These are phyloP conservation scores for Periplaneta americana DNA, from an alignment of 1,140 invertebrate genomes.

Conservation along the genomic window DNA sequence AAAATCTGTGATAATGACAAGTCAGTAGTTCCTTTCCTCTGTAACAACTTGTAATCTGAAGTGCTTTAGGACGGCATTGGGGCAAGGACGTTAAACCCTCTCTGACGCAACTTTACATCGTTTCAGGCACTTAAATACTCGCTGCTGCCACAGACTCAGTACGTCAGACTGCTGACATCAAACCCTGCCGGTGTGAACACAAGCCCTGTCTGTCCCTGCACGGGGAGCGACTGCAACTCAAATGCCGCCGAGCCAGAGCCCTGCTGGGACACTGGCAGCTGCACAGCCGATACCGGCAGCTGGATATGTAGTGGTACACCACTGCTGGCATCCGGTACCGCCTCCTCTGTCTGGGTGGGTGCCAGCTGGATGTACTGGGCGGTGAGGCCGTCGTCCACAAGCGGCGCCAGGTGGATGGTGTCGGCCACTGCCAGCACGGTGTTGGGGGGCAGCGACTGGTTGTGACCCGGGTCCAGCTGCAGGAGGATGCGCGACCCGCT, in stretches of 20 bases:
- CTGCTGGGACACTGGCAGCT: not conserved
- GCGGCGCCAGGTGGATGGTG: not conserved
- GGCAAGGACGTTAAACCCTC: no score
- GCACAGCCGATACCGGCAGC: not conserved
- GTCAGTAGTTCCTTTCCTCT: no score
- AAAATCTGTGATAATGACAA: no score
- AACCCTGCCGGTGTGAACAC: not conserved
- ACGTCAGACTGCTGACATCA: not conserved
- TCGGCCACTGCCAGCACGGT: not conserved
- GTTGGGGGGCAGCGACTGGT: not conserved
- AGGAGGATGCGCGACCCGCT: not conserved
- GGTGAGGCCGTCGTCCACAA: not conserved
- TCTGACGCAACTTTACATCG: no score
- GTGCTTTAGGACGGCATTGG: no score
- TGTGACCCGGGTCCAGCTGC: not conserved
- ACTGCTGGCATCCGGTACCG: not conserved
- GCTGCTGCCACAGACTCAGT: no score
- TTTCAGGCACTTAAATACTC: no score
- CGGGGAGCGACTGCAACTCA: not conserved
- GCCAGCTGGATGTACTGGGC: constrained; percentile 1
- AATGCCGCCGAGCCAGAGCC: not conserved
- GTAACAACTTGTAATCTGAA: no score
- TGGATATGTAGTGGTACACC: not conserved
- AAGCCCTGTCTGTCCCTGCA: not conserved
- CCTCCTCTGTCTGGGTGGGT: not conserved